These are phyloP conservation scores for Drosophila borealis DNA, from an alignment of 2,888 invertebrate species.

Conservation along the genomic window DNA sequence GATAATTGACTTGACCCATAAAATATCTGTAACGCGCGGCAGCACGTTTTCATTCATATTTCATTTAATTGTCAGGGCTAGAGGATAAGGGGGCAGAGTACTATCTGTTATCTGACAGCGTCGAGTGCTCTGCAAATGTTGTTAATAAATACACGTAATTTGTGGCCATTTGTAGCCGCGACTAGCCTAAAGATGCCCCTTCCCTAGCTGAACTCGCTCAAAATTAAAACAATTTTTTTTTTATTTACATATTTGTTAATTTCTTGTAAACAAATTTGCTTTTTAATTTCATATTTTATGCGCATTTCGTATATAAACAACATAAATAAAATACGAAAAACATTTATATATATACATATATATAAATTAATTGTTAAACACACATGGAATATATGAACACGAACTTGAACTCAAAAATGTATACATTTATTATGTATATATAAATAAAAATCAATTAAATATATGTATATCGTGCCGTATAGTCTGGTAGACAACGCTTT, in stretches of 20 bases:
- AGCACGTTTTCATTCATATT: constrained; percentile 32
- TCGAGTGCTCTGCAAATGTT: constrained; percentile 9
- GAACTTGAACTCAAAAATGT: constrained; percentile 32
- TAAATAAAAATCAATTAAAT: constrained; percentile 15
- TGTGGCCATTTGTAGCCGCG: constrained; percentile 18
- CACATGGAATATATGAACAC: constrained; percentile 53
- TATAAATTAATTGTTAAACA: constrained; percentile 34
- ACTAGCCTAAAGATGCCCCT: not conserved
- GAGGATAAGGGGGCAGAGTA: not conserved
- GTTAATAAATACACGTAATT: constrained; percentile 15
- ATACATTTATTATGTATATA: constrained; percentile 21
- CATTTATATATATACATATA: constrained; percentile 16
- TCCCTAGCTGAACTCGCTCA: not conserved
- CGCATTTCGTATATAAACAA: constrained; percentile 50
- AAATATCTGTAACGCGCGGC: constrained; percentile 15
- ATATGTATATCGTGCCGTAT: constrained; percentile 55
- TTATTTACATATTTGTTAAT: constrained; percentile 45
- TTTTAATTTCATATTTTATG: constrained; percentile 75
- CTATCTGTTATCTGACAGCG: constrained; percentile 24
- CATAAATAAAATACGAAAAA: constrained; percentile 34
- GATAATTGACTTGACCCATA: constrained; percentile 37
- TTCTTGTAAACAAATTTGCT: constrained; percentile 63
- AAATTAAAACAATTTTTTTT: not conserved
- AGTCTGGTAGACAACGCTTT: constrained; percentile 90
- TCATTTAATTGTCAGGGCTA: not conserved